These are phyloP conservation scores for Sylvia borin DNA, from an alignment of 2,797 vertebrate genomes.

Conservation along the genomic window DNA sequence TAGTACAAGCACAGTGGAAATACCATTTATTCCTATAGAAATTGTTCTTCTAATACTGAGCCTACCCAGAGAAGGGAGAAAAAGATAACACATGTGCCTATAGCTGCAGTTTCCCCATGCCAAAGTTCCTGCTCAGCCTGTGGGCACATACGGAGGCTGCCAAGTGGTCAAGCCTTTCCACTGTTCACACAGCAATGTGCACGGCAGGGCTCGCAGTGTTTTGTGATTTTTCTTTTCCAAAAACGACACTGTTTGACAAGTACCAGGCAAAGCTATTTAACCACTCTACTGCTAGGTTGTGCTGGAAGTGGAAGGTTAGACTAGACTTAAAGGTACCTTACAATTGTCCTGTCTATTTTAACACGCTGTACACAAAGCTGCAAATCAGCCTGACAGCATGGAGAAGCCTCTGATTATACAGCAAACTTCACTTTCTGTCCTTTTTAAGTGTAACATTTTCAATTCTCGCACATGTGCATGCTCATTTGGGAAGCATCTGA, in stretches of 20 bases:
- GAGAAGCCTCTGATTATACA: constrained; percentile 38
- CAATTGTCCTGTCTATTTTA: not conserved
- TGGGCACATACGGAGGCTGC: not conserved
- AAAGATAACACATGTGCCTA: not conserved
- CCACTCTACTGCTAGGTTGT: not conserved
- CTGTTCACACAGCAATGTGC: not conserved
- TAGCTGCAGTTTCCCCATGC: not conserved
- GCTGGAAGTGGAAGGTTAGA: not conserved
- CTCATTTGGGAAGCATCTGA: constrained; percentile 63
- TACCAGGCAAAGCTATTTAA: constrained; percentile 40
- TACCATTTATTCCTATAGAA: constrained; percentile 24
- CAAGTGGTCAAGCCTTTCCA: constrained; percentile 30
- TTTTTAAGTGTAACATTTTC: constrained; percentile 51
- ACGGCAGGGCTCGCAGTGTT: constrained; percentile 21
- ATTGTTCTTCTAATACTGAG: constrained; percentile 8
- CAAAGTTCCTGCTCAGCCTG: constrained; percentile 36
- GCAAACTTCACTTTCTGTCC: constrained; percentile 60
- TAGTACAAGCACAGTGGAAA: constrained; percentile 1
- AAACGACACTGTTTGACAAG: constrained; percentile 26
- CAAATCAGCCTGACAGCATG: not conserved
- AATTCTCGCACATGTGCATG: constrained; percentile 56
- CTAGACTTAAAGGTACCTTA: not conserved
- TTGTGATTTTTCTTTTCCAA: constrained; percentile 28
- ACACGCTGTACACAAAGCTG: not conserved
- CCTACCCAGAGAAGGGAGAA: not conserved